These are phyloP conservation scores for Pteria penguin DNA, from an alignment of 2,888 invertebrate species.

Conservation along the genomic window DNA sequence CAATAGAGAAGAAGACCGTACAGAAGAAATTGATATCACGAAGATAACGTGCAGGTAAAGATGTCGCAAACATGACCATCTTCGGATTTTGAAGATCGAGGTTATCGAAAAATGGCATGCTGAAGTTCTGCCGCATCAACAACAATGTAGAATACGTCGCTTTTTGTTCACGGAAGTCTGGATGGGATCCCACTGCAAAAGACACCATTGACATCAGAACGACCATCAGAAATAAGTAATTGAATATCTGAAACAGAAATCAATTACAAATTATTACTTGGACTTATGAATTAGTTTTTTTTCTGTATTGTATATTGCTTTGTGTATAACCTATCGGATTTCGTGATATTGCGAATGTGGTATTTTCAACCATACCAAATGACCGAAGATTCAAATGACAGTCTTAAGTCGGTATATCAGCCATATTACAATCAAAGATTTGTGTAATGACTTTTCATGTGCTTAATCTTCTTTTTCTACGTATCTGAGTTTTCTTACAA, in stretches of 20 bases:
- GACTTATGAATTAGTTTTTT: background rate
- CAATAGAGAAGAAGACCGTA: conserved; percentile 69
- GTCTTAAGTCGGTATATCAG: too few relatives aligned
- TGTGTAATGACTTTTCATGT: too few relatives aligned
- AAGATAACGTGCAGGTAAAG: conserved; percentile 51
- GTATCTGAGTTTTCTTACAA: too few relatives aligned
- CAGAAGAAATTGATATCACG: conserved; percentile 61
- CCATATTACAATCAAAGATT: too few relatives aligned
- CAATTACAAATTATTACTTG: background rate
- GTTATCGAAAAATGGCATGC: conserved; percentile 17
- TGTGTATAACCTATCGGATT: background rate
- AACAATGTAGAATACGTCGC: conserved; percentile 7
- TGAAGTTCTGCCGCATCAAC: conserved; percentile 28
- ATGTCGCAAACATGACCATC: conserved; percentile 30
- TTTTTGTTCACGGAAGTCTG: conserved; percentile 35
- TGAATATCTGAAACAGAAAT: conserved; percentile 50
- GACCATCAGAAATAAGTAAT: conserved; percentile 47
- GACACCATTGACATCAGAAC: conserved; percentile 49
- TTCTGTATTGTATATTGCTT: too few relatives aligned
- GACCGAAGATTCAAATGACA: too few relatives aligned
- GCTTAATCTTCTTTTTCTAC: too few relatives aligned
- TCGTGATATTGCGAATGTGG: too few relatives aligned
- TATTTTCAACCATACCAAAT: too few relatives aligned
- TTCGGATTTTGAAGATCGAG: conserved; percentile 35
- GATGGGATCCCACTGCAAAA: conserved; percentile 51